Conservation (phyloP, 2,797 vertebrate genomes). For the Gobionotothen gibberifrons region DNA sequence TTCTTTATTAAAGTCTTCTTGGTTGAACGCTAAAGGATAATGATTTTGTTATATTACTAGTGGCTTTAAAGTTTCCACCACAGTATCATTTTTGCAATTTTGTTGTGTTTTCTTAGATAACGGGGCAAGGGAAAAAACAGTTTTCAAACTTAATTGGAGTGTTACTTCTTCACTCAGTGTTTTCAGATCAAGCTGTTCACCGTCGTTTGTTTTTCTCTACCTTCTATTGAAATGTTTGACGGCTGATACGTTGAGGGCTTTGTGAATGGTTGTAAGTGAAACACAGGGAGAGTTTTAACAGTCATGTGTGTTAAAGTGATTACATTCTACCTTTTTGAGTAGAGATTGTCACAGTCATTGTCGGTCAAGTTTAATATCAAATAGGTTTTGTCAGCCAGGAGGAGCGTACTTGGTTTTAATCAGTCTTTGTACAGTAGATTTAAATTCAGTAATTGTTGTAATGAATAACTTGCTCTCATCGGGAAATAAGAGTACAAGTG, state of each 20-base stretch:
- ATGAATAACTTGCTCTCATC: constrained; percentile 11
- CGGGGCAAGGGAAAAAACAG: rapidly evolving
- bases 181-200: neutral
- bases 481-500: neutral
- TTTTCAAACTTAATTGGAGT: neutral
- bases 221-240: constrained; percentile 8
- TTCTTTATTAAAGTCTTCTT: constrained; percentile 20
- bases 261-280: neutral
- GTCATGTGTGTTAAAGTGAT: neutral
- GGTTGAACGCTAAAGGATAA: neutral
- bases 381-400: neutral
- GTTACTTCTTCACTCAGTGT: neutral
- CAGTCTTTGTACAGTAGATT: neutral
- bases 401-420: neutral
- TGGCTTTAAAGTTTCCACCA: neutral
- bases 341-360: neutral
- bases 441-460: constrained; percentile 24
- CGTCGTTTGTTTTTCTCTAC: constrained; percentile 6
- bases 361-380: neutral
- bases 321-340: neutral
- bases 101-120: neutral
- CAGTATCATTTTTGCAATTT: neutral
- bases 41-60: neutral
- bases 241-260: neutral
- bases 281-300: too few species aligned